Base-by-base conservation (phyloP, 2,113 vertebrate species). In the Excalfactoria chinensis region DNA sequence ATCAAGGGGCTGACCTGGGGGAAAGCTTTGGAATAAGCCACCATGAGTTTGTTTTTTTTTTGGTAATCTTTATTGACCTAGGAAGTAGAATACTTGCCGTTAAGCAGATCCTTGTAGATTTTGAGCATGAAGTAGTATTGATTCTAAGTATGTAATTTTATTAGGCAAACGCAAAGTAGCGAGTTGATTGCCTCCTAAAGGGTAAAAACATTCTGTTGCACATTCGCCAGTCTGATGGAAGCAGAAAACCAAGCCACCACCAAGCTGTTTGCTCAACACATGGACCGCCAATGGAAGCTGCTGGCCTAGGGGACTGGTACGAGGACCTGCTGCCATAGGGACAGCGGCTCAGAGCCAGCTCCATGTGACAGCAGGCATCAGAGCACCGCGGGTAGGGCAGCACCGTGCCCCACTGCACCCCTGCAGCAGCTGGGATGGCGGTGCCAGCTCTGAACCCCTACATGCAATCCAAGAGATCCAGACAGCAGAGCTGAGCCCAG, bases 141-240 rank as follows among this genome's bases (percentile, higher is more conserved):
- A 95, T 79, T 86, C 96, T 96, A 80, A 90, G 95, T 96, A 89
- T 93, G 53, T 90, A 92, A 93, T 82, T 86, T 94, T 76, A 95
- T 93, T 90, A 95, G 86, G 94, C 93, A 92, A 88, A 92, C 14
- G 3, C 68, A 95, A 92, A 87, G 53, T 41, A 88, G 76, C 84
- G 93, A 90, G 73, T 76, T 87, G 86, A 79, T 60, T 96, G 95
- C 93, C 90, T 96, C 81, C 92, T 78, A 68, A 93, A 86, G 86
- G 81, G 59, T 43, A 25, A 74, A 69, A 71, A 55, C 60, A 53
- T 26, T 86, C 74, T 72, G 73, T 96, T 88, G 75, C 83, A 71
- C 84, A 91, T 93, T 89, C 0, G 0, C 89, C 74, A 88, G 86
- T 86, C 85, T 85, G 88, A 94, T 58, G 60, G 84, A 93, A 89